Evolutionary conservation across 2,797 vertebrate species (phyloP).

Genomic region (Sebastes baramenuke): DNA sequence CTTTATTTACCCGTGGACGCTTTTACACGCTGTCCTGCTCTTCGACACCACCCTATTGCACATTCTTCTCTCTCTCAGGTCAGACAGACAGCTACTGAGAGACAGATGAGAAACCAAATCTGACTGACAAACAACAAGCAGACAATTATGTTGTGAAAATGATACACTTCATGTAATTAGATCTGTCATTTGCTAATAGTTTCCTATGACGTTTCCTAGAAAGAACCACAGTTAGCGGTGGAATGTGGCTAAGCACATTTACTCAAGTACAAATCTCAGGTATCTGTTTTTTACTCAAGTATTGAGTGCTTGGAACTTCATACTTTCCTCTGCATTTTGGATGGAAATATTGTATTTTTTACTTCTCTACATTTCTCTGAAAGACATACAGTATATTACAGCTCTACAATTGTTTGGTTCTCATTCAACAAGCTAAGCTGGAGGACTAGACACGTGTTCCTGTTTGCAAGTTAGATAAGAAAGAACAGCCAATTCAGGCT

Average conservation of each 20-base stretch:
- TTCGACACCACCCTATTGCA: conserved; percentile 10
- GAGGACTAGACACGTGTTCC: neutral
- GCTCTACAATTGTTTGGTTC: neutral
- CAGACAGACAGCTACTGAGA: neutral
- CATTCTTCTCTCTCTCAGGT: neutral
- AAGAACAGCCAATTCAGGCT: too few species aligned
- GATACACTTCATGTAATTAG: neutral
- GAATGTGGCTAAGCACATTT: neutral
- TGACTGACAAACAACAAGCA: conserved; percentile 8
- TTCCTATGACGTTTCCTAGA: neutral
- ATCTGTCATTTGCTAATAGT: neutral
- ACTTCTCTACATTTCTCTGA: neutral
- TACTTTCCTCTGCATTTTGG: neutral
- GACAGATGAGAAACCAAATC: neutral
- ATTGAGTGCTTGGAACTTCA: neutral
- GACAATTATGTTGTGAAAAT: neutral
- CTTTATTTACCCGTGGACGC: neutral
- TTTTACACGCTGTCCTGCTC: neutral
- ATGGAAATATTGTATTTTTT: neutral
- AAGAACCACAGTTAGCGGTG: neutral
- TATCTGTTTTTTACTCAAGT: neutral
- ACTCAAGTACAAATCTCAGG: neutral
- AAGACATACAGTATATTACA: neutral
- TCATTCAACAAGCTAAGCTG: neutral
- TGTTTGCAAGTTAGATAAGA: neutral